phyloP scores from a whole-genome alignment of 2,113 vertebrate genomes.

The Odontesthes bonariensis region DNA sequence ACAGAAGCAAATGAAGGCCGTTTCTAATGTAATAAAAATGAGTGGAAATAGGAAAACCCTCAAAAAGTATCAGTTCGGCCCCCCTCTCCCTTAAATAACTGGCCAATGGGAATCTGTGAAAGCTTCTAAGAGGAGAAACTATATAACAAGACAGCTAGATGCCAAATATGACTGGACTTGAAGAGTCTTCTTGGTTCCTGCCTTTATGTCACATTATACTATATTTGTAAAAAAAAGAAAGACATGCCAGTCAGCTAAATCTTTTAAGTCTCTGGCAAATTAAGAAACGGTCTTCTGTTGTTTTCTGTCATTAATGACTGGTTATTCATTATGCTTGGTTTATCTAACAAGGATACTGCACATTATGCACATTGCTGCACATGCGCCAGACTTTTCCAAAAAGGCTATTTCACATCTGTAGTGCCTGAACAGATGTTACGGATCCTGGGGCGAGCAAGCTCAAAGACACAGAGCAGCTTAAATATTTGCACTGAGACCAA shows the following conservation, averaged over 20 bases:
- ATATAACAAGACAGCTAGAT: too few relatives aligned
- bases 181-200: not conserved
- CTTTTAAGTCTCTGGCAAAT: not conserved
- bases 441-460: not conserved
- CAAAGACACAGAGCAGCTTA: not conserved
- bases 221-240: not conserved
- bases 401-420: not conserved
- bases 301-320: not conserved
- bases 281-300: not conserved
- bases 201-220: not conserved
- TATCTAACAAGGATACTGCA: not conserved
- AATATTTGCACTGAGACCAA: conserved; percentile 16
- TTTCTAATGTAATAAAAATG: too few relatives aligned
- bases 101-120: too few relatives aligned
- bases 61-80: too few relatives aligned
- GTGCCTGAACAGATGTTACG: not conserved
- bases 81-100: too few relatives aligned
- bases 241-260: not conserved
- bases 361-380: not conserved
- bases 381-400: not conserved
- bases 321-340: not conserved
- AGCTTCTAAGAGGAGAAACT: too few relatives aligned
- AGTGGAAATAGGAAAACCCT: too few relatives aligned
- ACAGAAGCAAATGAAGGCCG: too few relatives aligned
- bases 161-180: too few relatives aligned